phyloP scores from a whole-genome alignment of 2,888 invertebrate genomes.

The Limnephilus lunatus region DNA sequence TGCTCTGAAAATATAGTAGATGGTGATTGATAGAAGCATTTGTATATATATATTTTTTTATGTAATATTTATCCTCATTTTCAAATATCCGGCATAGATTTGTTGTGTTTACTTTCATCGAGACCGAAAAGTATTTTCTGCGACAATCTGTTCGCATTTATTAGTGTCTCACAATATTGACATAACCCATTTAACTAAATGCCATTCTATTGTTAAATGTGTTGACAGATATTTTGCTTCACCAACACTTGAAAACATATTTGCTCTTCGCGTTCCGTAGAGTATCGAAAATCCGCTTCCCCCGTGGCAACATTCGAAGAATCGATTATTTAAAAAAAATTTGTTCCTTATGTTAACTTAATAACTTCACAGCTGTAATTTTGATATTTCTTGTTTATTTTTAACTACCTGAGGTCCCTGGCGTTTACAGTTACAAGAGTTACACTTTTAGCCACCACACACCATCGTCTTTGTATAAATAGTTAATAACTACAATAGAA shows the following conservation, averaged over 20 bases:
- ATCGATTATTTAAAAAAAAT: not conserved
- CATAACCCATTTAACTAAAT: not conserved
- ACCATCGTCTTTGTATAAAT: too few relatives aligned
- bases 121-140: not conserved
- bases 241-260: not conserved
- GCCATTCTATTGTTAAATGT: not conserved
- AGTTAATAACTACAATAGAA: too few relatives aligned
- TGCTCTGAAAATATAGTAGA: too few relatives aligned
- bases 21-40: too few relatives aligned
- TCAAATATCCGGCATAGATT: not conserved
- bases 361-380: too few relatives aligned
- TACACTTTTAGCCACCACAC: too few relatives aligned
- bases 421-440: too few relatives aligned
- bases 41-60: too few relatives aligned
- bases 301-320: not conserved
- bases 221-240: not conserved
- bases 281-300: not conserved
- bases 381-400: too few relatives aligned
- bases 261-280: not conserved
- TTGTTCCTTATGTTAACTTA: not conserved
- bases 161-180: slow-evolving; percentile 2
- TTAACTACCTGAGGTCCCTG: too few relatives aligned
- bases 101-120: not conserved
- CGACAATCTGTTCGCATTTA: not conserved
- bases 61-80: not conserved